Conservation (phyloP, 2,888 invertebrate species). For the Diaphora mendica region DNA sequence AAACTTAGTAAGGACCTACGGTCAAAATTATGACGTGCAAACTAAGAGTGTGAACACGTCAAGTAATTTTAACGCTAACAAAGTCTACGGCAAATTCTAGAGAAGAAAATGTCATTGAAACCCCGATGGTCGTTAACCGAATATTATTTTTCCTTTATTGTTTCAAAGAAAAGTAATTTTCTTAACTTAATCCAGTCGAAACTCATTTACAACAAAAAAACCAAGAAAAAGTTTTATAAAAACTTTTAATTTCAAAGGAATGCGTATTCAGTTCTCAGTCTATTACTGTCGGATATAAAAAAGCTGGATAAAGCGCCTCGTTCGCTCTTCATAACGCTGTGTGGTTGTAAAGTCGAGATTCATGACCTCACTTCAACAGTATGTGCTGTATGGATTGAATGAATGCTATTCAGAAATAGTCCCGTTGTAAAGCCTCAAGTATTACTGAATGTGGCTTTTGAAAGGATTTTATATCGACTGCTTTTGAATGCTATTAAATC, state of each 20-base stretch:
- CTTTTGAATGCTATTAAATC: background rate
- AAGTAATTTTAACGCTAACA: background rate
- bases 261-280: conserved; percentile 8
- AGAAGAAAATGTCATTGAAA: background rate
- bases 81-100: background rate
- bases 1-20: background rate
- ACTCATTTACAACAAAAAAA: conserved; percentile 43
- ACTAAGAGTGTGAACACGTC: too few species aligned
- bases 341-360: conserved; percentile 28
- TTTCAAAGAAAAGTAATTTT: background rate
- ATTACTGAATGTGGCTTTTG: conserved; percentile 1
- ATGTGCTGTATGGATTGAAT: conserved; percentile 29
- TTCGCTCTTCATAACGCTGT: conserved; percentile 43
- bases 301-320: conserved; percentile 25
- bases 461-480: background rate
- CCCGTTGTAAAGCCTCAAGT: conserved; percentile 1
- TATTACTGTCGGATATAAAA: conserved; percentile 20
- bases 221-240: conserved; percentile 6
- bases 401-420: conserved; percentile 31
- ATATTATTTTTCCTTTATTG: background rate
- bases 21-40: too few species aligned
- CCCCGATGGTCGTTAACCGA: background rate
- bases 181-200: conserved; percentile 23
- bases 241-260: conserved; percentile 36
- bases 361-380: conserved; percentile 20